Evolutionary conservation across 2,888 invertebrate species (phyloP), one percentile per base, ranked within the genome.

Genomic region (Acrobasis repandana): DNA sequence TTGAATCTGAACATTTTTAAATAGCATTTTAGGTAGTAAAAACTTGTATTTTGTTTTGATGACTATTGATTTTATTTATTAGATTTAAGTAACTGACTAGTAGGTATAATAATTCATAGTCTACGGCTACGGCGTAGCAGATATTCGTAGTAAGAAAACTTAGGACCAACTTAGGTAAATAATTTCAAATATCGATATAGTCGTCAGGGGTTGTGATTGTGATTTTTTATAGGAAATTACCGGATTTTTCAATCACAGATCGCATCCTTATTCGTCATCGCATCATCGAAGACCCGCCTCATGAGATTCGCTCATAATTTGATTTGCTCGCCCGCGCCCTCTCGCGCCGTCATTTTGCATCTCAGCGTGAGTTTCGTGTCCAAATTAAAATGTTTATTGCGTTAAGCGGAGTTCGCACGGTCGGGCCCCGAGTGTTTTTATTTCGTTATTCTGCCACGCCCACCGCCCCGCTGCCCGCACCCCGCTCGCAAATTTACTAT

Each of bases 361-460:
- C 91, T 83, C 91, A 90, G 91, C 91, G 79, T 90, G 91, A 88
- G 87, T 84, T 90, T 91, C 85, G 88, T 84, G 89, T 86, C 80
- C 86, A 90, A 91, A 91, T 92, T 92, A 92, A 91, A 92, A 90
- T 89, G 91, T 91, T 91, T 92, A 92, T 91, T 91, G 84, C 90
- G 80, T 92, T 90, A 90, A 83, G 85, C 84, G 79, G 76, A 84
- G 85, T 91, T 90, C 90, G 91, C 91, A 90, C 89, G 90, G 79
- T 84, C 76, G 75, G 74, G 77, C 81, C 76, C 76, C 73, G 82
- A 84, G 85, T 80, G 83, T 90, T 90, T 87, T 90, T 90, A 89
- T 90, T 90, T 89, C 87, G 90, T 90, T 90, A 88, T 82, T 74
- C 80, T 68, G 65, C 75, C 86, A 86, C 87, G 85, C 87, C 86